Conservation (phyloP, 1,140 invertebrate genomes). For the Drosophila nebulosa region DNA sequence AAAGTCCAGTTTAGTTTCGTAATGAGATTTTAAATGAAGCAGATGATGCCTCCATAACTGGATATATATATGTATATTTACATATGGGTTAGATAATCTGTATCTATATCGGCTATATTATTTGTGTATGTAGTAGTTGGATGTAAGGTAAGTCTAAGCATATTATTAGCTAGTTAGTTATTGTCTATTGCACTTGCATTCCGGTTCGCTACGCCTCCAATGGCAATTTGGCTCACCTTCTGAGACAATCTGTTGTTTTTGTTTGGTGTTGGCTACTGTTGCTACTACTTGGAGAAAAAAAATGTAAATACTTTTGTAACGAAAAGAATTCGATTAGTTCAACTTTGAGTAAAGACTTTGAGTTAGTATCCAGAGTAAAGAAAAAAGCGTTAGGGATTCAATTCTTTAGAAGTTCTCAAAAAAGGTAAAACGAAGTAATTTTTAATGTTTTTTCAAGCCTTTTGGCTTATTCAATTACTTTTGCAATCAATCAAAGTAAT, state of each 20-base stretch:
- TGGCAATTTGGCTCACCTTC: constrained; percentile 3
- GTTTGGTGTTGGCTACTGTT: not conserved
- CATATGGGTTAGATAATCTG: not conserved
- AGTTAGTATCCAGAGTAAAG: no score
- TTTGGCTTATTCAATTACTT: no score
- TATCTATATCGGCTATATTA: not conserved
- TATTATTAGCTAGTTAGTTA: constrained; percentile 4
- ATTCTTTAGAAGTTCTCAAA: no score
- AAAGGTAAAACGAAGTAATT: no score
- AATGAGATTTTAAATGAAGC: no score
- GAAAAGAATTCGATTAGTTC: not conserved
- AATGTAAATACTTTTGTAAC: no score
- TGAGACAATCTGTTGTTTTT: not conserved
- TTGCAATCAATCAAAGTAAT: no score
- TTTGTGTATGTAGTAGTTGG: not conserved
- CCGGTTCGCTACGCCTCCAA: constrained; percentile 1
- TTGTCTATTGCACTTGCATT: constrained; percentile 12
- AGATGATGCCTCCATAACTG: not conserved
- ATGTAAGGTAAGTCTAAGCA: not conserved
- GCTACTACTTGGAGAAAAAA: not conserved
- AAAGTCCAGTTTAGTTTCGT: no score
- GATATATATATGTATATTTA: no score
- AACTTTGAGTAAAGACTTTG: no score
- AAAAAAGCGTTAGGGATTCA: no score
- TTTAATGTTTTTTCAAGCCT: no score